Conservation (phyloP, 2,113 vertebrate species). For the Naja naja region DNA sequence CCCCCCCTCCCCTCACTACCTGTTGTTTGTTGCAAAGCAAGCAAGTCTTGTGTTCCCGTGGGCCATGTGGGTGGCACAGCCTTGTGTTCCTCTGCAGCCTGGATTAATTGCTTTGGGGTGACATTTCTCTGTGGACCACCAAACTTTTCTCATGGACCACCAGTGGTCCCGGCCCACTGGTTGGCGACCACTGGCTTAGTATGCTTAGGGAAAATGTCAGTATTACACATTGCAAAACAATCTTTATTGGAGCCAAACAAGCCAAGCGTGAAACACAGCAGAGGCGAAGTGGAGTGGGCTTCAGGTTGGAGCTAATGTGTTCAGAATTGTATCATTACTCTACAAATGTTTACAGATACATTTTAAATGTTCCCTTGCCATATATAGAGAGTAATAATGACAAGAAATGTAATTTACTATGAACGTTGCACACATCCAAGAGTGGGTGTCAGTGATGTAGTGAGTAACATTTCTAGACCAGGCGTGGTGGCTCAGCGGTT, state of each 20-base stretch:
- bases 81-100: no score
- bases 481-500: no score
- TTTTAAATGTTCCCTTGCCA: not conserved
- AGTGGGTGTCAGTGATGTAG: not conserved
- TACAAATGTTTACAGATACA: not conserved
- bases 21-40: no score
- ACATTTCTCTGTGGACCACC: no score
- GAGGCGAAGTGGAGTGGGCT: not conserved
- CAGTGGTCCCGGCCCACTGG: no score
- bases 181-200: not conserved
- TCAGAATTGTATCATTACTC: not conserved
- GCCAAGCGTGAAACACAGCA: accelerated
- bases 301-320: not conserved
- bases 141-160: no score
- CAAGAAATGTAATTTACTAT: not conserved
- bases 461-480: not conserved
- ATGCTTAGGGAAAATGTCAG: not conserved
- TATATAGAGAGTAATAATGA: not conserved
- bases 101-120: no score
- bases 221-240: not conserved
- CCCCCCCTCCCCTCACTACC: no score
- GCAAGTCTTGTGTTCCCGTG: no score
- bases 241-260: not conserved
- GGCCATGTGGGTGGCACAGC: no score
- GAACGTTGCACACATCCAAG: not conserved